phyloP scores from a whole-genome alignment of 2,113 vertebrate species.

The Ictalurus furcatus region DNA sequence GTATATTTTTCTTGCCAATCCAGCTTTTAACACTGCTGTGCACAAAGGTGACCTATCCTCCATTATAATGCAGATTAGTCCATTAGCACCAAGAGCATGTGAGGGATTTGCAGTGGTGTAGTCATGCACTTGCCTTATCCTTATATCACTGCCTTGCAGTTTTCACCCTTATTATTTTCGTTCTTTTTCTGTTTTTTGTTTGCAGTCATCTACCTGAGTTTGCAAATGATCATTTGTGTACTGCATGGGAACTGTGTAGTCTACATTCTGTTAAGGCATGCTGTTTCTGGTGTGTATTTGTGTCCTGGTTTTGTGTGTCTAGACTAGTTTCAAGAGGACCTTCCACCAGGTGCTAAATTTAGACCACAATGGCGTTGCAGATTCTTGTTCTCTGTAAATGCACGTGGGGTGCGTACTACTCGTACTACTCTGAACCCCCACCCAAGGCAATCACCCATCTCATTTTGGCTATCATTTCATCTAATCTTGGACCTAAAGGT shows the following conservation, averaged over 20 bases:
- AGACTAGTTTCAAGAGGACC: conserved; percentile 48
- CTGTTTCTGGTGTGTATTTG: not conserved
- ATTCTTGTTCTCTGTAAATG: conserved; percentile 53
- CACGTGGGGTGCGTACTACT: not conserved
- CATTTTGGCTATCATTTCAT: conserved; percentile 58
- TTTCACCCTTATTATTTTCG: not conserved
- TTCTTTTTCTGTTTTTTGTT: not conserved
- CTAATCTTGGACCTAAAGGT: conserved; percentile 51
- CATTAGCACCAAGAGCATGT: too few relatives aligned
- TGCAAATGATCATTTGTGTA: not conserved
- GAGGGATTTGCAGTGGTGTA: not conserved
- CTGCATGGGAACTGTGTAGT: not conserved
- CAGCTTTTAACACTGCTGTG: conserved; percentile 28
- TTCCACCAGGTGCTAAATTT: conserved; percentile 52
- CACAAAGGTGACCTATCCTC: not conserved
- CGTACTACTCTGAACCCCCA: not conserved
- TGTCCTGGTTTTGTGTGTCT: not conserved
- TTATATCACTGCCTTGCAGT: not conserved
- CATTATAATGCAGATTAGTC: not conserved
- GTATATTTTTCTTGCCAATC: not conserved
- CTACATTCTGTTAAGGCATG: not conserved
- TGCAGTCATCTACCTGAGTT: not conserved
- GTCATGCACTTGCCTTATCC: not conserved
- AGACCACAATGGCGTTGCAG: not conserved
- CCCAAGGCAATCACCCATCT: conserved; percentile 30